A percentile compares a stretch with the other conserved stretches of the same genome.
Conservation (phyloP, 2,113 vertebrate genomes). For the Phoenicopterus ruber region DNA sequence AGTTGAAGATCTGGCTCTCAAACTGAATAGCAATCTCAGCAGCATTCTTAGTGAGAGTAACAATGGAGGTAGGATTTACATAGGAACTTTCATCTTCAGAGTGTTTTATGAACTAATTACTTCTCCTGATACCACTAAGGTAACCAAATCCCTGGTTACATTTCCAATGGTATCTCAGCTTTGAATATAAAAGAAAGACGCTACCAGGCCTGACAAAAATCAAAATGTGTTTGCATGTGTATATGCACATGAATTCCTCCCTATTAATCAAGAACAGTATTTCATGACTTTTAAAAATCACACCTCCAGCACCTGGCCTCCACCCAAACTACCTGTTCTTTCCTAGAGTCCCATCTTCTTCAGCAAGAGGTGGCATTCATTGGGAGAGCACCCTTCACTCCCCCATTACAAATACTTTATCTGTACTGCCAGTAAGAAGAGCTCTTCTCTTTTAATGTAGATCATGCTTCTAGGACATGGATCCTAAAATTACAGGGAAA, state of each 20-base stretch:
- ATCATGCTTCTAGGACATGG: neutral
- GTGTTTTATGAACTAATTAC: neutral
- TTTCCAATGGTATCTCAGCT: neutral
- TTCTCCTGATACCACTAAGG: neutral
- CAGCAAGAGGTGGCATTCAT: neutral
- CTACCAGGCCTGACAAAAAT: neutral
- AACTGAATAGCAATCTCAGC: neutral
- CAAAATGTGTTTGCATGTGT: accelerated
- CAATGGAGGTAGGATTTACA: neutral
- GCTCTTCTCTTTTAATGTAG: neutral
- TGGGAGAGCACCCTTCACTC: neutral
- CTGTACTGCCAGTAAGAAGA: neutral
- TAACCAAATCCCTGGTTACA: neutral
- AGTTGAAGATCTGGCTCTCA: neutral
- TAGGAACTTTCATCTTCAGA: neutral
- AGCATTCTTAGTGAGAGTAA: neutral
- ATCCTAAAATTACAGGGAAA: neutral
- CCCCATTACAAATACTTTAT: neutral
- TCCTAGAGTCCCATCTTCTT: neutral
- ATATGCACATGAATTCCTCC: neutral
- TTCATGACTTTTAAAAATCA: neutral
- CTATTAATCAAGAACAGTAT: neutral
- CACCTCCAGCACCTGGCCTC: neutral
- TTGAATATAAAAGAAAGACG: neutral
- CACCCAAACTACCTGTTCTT: neutral